Base-by-base conservation (phyloP, 2,797 vertebrate species). In the Enteromius treurensis region DNA sequence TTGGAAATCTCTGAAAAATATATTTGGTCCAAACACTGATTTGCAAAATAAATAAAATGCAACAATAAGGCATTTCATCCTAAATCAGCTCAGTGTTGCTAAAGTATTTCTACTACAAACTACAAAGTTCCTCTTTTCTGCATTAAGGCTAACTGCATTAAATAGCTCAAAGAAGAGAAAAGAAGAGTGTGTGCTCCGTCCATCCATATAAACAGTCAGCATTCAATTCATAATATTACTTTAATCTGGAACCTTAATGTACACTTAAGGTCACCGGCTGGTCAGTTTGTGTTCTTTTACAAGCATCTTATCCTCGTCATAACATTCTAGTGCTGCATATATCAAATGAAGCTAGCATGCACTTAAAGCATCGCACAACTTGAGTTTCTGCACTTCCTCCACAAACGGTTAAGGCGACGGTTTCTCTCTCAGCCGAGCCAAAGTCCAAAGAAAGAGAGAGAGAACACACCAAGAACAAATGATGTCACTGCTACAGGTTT, bases 21-120 rank as follows among this genome's bases (percentile, higher is more conserved):
- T 91, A 95, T 94, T 95, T 94, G 92, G 93, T 94, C 93, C 93
- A 93, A 95, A 95, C 93, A 93, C 91, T 91, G 91, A 93, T 93
- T 92, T 92, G 89, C 90, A 92, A 94, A 94, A 91, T 93, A 92
- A 91, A 94, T 89, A 90, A 91, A 89, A 91, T 91, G 91, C 89
- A 92, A 90, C 85, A 74, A 89, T 65, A 88, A 87, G 84, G 87
- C 88, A 84, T 86, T 83, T 65, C 45, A 77, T 81, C 47, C 77
- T 83, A 85, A 64, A 70, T 84, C 62, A 77, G 71, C 81, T 83
- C 34, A 64, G 68, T 53, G 60, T 79, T 13, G 29, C 80, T 71
- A 62, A 62, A 81, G 82, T 70, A 64, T 81, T 82, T 85, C 32
- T 67, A 73, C 68, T 77, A 62, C 75, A 82, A 65, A 76, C 73